These are phyloP conservation scores for Diplogasteroides magnus DNA, from an alignment of 1,140 invertebrate genomes.

Conservation along the genomic window DNA sequence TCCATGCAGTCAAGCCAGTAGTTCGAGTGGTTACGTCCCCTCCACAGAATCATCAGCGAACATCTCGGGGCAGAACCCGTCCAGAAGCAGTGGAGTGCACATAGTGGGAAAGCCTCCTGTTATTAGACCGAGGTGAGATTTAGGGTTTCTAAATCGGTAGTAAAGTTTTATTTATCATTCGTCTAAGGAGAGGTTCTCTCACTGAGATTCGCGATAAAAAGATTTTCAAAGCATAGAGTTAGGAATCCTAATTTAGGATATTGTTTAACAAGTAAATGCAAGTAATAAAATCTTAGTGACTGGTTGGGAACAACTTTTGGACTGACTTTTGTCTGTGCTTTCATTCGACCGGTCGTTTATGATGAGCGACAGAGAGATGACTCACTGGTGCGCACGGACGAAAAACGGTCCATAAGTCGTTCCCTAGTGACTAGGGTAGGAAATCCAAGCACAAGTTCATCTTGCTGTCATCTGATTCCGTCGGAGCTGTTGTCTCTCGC, in stretches of 20 bases:
- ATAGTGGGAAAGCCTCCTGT: not conserved
- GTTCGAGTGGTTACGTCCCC: constrained; percentile 17
- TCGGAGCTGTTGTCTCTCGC: too few species aligned
- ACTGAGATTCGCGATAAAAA: not conserved
- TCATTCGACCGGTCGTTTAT: too few species aligned
- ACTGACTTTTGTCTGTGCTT: too few species aligned
- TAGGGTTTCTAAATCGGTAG: not conserved
- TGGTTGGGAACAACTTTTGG: too few species aligned
- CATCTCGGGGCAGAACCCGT: constrained; percentile 13
- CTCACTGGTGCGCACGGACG: too few species aligned
- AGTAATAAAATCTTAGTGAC: not conserved
- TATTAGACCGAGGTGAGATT: not conserved
- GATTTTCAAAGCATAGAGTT: too few species aligned
- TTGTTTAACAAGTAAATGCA: not conserved
- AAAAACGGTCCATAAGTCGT: too few species aligned
- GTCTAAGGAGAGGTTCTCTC: not conserved
- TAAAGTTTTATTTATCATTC: constrained; percentile 3
- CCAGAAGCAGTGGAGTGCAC: constrained; percentile 11
- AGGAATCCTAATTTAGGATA: too few species aligned
- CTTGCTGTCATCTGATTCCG: too few species aligned
- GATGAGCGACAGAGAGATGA: too few species aligned
- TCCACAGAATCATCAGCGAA: constrained; percentile 1
- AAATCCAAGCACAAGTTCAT: too few species aligned
- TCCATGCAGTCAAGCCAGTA: constrained; percentile 15
- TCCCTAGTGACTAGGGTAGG: too few species aligned